Evolutionary conservation across 2,113 vertebrate species (phyloP), one percentile per base, ranked within the genome.

Genomic region (Entomyzon cyanotis): DNA sequence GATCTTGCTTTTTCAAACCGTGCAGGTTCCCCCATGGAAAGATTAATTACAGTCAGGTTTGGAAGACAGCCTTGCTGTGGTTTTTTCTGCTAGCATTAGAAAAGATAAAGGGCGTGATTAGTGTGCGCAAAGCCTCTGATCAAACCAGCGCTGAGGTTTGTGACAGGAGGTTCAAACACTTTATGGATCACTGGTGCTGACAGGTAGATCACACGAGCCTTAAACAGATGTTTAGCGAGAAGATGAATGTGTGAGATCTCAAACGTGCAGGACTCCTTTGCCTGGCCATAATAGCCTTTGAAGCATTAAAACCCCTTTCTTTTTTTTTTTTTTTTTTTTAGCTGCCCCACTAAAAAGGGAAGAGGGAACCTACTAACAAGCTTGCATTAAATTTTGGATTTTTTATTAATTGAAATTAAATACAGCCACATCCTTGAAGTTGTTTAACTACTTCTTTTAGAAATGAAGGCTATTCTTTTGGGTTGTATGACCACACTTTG

Each of bases 151-250:
- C 90, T 81, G 96, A 95, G 96, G 95, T 95, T 97, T 97, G 95
- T 96, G 97, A 97, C 97, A 96, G 97, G 96, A 96, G 97, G 91
- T 98, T 98, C 97, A 96, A 97, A 97, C 96, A 96, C 96, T 96
- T 96, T 91, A 88, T 95, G 97, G 97, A 96, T 98, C 97, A 95
- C 94, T 97, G 89, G 84, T 95, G 97, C 97, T 98, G 98, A 98
- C 97, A 98, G 97, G 97, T 97, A 97, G 97, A 98, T 98, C 98
- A 98, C 97, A 98, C 95, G 90, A 94, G 96, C 96, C 95, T 98
- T 98, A 98, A 98, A 97, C 98, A 98, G 97, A 97, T 98, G 97
- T 98, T 98, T 98, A 98, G 97, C 74, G 76, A 90, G 94, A 97
- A 98, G 97, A 97, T 97, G 96, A 97, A 98, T 96, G 97, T 71